Base-by-base conservation (phyloP, 2,797 vertebrate species). In the Xenopus petersii region DNA sequence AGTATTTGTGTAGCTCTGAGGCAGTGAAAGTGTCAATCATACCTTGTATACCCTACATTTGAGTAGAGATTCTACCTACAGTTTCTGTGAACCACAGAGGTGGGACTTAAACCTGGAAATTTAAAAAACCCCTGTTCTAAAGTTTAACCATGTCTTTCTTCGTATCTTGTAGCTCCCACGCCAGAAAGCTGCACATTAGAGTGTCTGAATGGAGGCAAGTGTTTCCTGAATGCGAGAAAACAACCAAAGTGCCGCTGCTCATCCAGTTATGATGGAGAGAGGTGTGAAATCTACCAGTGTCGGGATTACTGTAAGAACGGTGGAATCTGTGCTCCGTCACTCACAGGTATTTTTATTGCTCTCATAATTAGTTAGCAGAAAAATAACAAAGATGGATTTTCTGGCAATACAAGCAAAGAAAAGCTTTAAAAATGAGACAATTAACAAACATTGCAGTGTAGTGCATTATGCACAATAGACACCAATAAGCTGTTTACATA, bases 201-300 rank as follows among this genome's bases (percentile, higher is more conserved):
- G 81, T 98, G 97, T 84, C 86, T 93, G 81, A 94, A 98, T 0
- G 95, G 96, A 0, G 96, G 97, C 55, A 96, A 94, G 85, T 98
- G 96, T 84, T 96, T 98, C 91, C 92, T 98, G 24, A 98, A 98
- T 0, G 96, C 95, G n/a, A 89, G 93, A 78, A 93, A 94, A 69
- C 96, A 96, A 84, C 91, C 95, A 65, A 98, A 98, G 85, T 98
- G 97, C 82, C 95, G 93, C 81, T 98, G 97, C 86, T 95, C 96
- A 62, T 95, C 96, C 0, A 95, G 94, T 79, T 98, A 96, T 73
- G 93, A 89, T 0, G 96, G 97, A 0, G 94, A 97, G 30, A 91
- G 88, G 64, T 98, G 97, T 76, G 94, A 98, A 85, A 86, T 93
- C 0, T 94, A 98, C 86, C 96, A 97, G 88, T 98, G 97, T 87